Conservation (phyloP, 2,113 vertebrate genomes). For the Heptranchias perlo region DNA sequence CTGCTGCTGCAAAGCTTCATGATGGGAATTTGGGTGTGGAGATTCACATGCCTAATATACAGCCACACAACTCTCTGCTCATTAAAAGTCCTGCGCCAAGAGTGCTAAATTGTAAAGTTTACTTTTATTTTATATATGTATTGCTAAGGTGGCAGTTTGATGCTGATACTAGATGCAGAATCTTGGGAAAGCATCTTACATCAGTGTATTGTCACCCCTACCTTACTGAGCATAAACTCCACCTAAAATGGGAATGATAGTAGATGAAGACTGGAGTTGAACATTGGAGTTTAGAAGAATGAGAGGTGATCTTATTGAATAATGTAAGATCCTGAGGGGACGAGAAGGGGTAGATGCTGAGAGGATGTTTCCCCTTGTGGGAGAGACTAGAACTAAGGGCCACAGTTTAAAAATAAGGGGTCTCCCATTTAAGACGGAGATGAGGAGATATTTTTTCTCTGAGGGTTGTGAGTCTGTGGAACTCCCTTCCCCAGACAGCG, state of each 20-base stretch:
- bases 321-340: no score
- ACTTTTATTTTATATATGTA: not conserved
- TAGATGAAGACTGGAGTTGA: no score
- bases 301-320: no score
- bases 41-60: not conserved
- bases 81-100: not conserved
- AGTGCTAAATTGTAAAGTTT: not conserved
- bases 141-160: not conserved
- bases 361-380: no score
- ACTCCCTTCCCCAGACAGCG: no score
- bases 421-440: no score
- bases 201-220: not conserved
- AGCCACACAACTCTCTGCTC: not conserved
- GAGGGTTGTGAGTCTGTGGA: no score
- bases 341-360: no score
- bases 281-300: no score
- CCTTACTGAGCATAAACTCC: not conserved
- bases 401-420: no score
- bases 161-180: not conserved
- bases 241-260: not conserved
- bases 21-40: not conserved
- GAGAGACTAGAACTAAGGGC: no score
- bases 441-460: no score
- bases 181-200: not conserved
- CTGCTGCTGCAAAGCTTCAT: not conserved